A percentile compares a stretch with the other conserved stretches of the same genome.
phyloP scores from a whole-genome alignment of 2,888 invertebrate species.

The Synanthedon formicaeformis region DNA sequence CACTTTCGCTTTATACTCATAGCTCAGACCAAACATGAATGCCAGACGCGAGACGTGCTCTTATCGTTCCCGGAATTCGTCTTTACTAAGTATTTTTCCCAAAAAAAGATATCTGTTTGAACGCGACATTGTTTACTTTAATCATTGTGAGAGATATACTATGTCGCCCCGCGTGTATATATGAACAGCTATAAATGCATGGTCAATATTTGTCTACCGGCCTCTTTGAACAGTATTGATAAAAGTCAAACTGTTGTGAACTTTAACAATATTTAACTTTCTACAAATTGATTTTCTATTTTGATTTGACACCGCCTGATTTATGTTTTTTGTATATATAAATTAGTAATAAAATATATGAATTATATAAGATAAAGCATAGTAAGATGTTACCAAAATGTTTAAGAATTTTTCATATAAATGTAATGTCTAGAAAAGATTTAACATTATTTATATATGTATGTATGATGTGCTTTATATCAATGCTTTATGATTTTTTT shows the following conservation, averaged over 20 bases:
- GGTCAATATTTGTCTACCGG: neutral
- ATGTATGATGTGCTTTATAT: no score
- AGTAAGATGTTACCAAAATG: no score
- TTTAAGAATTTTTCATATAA: no score
- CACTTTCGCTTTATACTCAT: constrained; percentile 1
- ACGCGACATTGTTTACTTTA: constrained; percentile 52
- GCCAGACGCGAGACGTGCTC: constrained; percentile 39
- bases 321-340: no score
- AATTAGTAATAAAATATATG: no score
- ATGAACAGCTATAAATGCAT: constrained; percentile 2
- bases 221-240: neutral
- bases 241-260: neutral
- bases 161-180: constrained; percentile 19
- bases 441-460: no score
- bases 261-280: no score
- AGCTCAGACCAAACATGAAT: constrained; percentile 22
- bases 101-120: constrained; percentile 49
- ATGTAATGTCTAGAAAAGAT: no score
- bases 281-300: no score
- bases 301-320: no score
- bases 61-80: constrained; percentile 62
- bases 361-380: no score
- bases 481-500: no score
- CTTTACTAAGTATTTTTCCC: constrained; percentile 61
- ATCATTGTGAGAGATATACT: constrained; percentile 50